Base-by-base conservation (phyloP, 1,140 invertebrate genomes). In the Drosophila lacteicornis region DNA sequence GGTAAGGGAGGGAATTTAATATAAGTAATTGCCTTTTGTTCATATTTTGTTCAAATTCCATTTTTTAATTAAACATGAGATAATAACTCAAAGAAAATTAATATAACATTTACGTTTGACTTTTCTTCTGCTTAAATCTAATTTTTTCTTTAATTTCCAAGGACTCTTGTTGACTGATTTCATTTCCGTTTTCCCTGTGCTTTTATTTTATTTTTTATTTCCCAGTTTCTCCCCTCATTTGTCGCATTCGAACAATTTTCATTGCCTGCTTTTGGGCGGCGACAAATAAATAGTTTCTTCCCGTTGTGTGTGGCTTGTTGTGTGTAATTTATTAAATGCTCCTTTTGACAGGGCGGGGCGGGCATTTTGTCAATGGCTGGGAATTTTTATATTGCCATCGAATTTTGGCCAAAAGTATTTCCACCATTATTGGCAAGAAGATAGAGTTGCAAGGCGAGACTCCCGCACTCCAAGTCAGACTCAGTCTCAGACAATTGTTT, bases 321-420 rank as follows among this genome's bases (percentile, higher is more conserved):
- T 85, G 65, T 68, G 85, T 78, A 85, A 90, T 90, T 90, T 90
- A 90, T 90, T 90, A 90, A 80, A 74, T 73, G 75, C 25, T 43
- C 15, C 17, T 17, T 11, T n/a, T 12, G 8, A 33, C 22, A 25
- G 42, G 42, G 30, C 25, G 12, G 15, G 56, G 43, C 30, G 30
- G 30, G 55, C 70, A 70, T 75, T 75, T 46, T 78, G 57, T 73
- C 82, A 67, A 67, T 76, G 83, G 69, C 79, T 71, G 70, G 70
- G 83, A 86, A 86, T 87, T 87, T 87, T 80, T 87, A 87, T 88
- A 88, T 88, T 88, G 83, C 67, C 80, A 75, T 82, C 66, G 60
- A 69, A 69, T 65, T 70, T 82, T 58, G 69, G 59, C 62, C 63
- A 70, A 49, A 80, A 69, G 67, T 78, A 79, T 65, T 70, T 81